Conservation (phyloP, 2,113 vertebrate genomes). For the Lutjanus erythropterus region DNA sequence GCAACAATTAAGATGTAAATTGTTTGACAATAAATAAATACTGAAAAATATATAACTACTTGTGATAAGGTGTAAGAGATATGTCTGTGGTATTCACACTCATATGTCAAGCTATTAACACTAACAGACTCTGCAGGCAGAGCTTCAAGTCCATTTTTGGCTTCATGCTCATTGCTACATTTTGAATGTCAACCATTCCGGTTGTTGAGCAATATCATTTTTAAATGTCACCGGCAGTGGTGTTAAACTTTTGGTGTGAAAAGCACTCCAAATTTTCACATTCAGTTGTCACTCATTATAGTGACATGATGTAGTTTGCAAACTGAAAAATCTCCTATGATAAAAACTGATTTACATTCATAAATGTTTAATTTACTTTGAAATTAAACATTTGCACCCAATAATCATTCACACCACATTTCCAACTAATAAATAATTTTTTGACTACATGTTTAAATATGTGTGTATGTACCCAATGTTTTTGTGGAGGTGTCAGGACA, state of each 20-base stretch:
- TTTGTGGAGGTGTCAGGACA: no score
- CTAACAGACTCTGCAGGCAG: conserved; percentile 42
- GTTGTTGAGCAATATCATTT: conserved; percentile 28
- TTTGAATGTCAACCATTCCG: conserved; percentile 39
- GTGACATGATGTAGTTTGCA: background rate
- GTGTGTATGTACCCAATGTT: no score
- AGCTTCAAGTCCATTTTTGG: conserved; percentile 61
- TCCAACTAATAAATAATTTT: background rate
- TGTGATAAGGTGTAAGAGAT: conserved; percentile 48
- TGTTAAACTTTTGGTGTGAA: background rate
- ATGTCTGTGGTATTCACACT: conserved; percentile 61
- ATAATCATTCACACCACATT: background rate
- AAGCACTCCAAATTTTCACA: background rate
- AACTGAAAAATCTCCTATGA: background rate
- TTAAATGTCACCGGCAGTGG: conserved; percentile 20
- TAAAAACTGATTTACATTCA: background rate
- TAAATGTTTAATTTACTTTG: background rate
- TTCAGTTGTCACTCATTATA: background rate
- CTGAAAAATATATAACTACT: background rate
- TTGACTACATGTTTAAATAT: background rate
- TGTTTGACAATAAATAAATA: background rate
- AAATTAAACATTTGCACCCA: background rate
- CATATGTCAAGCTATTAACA: conserved; percentile 66
- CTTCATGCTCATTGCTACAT: conserved; percentile 21
- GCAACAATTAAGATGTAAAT: background rate